Evolutionary conservation across 2,797 vertebrate genomes (phyloP).

Genomic region (Alfaro cultratus): DNA sequence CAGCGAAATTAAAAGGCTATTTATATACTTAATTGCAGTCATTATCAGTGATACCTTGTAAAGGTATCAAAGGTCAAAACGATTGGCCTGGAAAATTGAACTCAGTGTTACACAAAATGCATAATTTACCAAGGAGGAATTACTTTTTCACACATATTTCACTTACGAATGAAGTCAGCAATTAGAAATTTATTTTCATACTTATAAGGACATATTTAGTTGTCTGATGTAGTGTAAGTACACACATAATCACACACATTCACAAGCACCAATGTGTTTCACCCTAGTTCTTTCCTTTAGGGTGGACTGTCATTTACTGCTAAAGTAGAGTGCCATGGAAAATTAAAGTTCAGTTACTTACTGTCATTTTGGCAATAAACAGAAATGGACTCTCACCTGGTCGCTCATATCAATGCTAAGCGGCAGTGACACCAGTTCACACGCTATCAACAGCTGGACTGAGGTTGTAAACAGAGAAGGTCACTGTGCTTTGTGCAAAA

Average conservation of each 20-base stretch:
- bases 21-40: not conserved
- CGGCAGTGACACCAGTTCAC: not conserved
- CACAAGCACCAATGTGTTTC: not conserved
- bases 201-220: not conserved
- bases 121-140: not conserved
- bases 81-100: not conserved
- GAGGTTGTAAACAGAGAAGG: constrained; percentile 35
- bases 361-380: constrained; percentile 38
- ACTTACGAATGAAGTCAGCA: not conserved
- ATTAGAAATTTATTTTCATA: not conserved
- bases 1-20: not conserved
- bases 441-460: constrained; percentile 14
- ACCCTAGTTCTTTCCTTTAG: constrained; percentile 18
- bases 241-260: not conserved
- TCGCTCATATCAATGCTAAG: constrained; percentile 2
- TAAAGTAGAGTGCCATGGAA: constrained; percentile 21
- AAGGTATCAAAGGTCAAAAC: not conserved
- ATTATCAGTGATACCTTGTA: not conserved
- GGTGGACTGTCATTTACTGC: constrained; percentile 28
- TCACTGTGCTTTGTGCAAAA: constrained; percentile 32
- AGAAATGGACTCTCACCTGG: constrained; percentile 35
- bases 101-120: not conserved
- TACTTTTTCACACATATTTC: not conserved
- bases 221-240: not conserved
- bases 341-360: constrained; percentile 32